Conservation (phyloP, 2,888 invertebrate species). For the Synergus itoensis region DNA sequence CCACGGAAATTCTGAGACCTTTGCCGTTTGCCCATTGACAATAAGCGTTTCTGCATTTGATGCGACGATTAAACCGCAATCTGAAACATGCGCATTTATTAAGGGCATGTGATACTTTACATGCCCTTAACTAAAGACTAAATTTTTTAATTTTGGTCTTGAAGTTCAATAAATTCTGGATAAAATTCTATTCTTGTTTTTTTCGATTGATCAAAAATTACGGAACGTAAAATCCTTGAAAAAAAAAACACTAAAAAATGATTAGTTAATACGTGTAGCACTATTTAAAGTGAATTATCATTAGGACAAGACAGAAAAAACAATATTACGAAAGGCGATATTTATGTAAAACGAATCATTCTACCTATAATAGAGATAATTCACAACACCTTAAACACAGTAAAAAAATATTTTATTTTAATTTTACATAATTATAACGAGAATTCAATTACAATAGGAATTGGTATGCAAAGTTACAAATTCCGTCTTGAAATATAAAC, state of each 20-base stretch:
- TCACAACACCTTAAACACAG: constrained; percentile 11
- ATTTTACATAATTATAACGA: not conserved
- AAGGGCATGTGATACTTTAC: too few relatives aligned
- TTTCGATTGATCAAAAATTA: not conserved
- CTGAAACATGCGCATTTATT: not conserved
- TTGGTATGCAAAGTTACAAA: not conserved
- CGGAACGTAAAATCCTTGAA: not conserved
- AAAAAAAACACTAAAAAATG: too few relatives aligned
- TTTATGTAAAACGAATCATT: not conserved
- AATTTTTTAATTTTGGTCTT: too few relatives aligned
- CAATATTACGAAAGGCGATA: not conserved
- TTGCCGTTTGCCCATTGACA: constrained; percentile 64
- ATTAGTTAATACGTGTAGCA: too few relatives aligned
- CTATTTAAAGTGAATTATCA: too few relatives aligned
- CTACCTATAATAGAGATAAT: constrained; percentile 13
- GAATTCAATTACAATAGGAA: not conserved
- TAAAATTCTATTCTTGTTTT: not conserved
- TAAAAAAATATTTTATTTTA: not conserved
- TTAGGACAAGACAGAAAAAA: too few relatives aligned
- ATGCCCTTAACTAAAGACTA: too few relatives aligned
- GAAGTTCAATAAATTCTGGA: too few relatives aligned
- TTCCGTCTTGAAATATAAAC: not conserved
- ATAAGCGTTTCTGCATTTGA: constrained; percentile 61
- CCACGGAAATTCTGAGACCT: constrained; percentile 75
- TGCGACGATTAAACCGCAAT: constrained; percentile 8